Conservation (phyloP, 1,140 invertebrate species). For the Aphelenchoides besseyi region DNA sequence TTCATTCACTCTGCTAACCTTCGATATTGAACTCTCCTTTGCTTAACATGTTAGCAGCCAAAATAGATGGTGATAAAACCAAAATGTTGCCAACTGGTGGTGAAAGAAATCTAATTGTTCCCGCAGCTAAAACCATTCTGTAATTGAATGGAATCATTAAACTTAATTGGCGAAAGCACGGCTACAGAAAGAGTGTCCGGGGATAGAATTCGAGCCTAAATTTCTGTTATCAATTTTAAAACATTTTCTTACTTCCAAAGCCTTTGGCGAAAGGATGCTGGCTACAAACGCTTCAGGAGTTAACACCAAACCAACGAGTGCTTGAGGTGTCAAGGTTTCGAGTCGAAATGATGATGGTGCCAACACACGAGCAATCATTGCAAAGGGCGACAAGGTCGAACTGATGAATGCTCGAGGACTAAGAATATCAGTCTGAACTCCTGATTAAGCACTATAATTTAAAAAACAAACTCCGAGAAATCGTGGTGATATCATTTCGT, state of each 20-base stretch:
- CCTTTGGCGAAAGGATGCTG: no score
- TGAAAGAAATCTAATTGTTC: background rate
- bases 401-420: background rate
- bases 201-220: no score
- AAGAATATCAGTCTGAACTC: background rate
- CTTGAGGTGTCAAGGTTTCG: background rate
- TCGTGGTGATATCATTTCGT: background rate
- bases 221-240: no score
- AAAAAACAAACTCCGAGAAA: background rate
- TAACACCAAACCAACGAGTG: background rate
- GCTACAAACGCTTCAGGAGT: background rate
- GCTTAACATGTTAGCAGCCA: background rate
- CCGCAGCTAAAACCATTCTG: background rate
- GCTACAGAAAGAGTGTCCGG: background rate
- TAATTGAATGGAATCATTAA: background rate
- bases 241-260: no score
- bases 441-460: background rate
- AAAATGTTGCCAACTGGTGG: background rate
- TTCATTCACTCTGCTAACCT: background rate
- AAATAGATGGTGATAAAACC: background rate
- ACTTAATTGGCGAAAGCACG: background rate
- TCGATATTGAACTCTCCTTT: background rate
- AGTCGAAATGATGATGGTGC: background rate
- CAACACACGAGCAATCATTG: slow-evolving; percentile 2
- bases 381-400: background rate